Conservation (phyloP, 1,140 invertebrate genomes). For the Polyergus mexicanus region DNA sequence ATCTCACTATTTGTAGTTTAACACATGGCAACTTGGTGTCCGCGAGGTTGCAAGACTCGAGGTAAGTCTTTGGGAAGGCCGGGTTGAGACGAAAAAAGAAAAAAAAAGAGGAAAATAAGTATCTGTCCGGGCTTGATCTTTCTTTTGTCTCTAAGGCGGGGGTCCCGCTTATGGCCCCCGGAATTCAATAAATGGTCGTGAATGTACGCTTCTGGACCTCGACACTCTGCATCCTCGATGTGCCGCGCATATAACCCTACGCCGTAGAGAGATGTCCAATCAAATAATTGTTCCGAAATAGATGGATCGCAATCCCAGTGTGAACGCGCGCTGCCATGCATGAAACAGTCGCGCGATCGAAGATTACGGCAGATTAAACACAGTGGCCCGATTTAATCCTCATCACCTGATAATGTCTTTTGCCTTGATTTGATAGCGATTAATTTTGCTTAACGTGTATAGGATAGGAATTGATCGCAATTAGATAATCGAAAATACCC, state of each 20-base stretch:
- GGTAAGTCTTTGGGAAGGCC: conserved; percentile 82
- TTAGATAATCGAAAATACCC: neutral
- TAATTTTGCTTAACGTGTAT: conserved; percentile 27
- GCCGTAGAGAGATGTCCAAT: conserved; percentile 41
- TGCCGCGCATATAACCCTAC: conserved; percentile 33
- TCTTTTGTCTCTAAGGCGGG: conserved; percentile 8
- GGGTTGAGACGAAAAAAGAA: conserved; percentile 45
- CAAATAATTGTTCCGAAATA: conserved; percentile 40
- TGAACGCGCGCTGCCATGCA: conserved; percentile 31
- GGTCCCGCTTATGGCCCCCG: conserved; percentile 6
- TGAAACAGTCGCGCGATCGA: conserved; percentile 54
- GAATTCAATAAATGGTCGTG: conserved; percentile 40
- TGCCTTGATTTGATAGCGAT: conserved; percentile 37
- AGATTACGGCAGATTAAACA: conserved; percentile 55
- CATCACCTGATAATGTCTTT: conserved; percentile 47
- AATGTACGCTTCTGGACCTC: conserved; percentile 63
- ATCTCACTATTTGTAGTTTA: conserved; percentile 83
- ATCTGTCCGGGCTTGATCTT: conserved; percentile 39
- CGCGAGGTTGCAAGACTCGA: conserved; percentile 79
- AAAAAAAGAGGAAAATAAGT: neutral
- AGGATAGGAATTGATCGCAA: neutral
- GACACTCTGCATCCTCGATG: conserved; percentile 72
- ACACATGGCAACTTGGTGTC: conserved; percentile 79
- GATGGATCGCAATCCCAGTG: conserved; percentile 26
- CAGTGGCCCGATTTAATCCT: conserved; percentile 43